Evolutionary conservation across 2,113 vertebrate species (phyloP).

Genomic region (Camelus dromedarius): DNA sequence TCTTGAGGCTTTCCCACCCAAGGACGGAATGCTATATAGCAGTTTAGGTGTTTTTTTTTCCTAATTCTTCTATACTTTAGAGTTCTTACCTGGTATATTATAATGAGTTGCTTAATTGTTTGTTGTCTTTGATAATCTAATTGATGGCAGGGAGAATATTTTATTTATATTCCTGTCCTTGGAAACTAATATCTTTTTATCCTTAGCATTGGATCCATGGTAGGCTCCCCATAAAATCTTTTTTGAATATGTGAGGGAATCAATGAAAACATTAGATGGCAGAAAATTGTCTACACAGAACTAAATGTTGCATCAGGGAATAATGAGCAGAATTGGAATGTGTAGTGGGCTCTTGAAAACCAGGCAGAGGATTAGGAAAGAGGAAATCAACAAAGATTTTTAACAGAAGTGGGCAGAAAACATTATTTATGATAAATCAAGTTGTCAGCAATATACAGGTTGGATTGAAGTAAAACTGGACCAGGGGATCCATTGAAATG

Average conservation of each 20-base stretch:
- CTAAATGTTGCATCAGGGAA: neutral
- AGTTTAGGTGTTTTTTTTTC: neutral
- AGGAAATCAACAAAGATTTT: neutral
- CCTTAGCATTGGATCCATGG: neutral
- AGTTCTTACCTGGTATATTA: neutral
- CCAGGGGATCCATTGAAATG: neutral
- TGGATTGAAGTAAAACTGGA: neutral
- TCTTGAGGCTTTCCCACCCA: neutral
- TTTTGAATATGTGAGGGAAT: neutral
- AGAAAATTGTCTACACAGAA: neutral
- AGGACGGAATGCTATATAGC: neutral
- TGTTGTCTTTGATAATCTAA: neutral
- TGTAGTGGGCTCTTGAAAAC: neutral
- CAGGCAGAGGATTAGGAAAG: neutral
- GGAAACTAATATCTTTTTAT: neutral
- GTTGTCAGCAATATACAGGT: neutral
- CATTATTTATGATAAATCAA: constrained; percentile 5
- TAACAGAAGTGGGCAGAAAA: neutral
- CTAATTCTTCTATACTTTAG: neutral
- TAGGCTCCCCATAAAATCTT: neutral
- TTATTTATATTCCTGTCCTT: neutral
- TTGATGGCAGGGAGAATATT: neutral
- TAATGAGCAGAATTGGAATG: neutral
- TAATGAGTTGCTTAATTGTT: neutral
- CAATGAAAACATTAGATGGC: neutral